Evolutionary conservation across 2,113 vertebrate species (phyloP).

Genomic region (Equus quagga): DNA sequence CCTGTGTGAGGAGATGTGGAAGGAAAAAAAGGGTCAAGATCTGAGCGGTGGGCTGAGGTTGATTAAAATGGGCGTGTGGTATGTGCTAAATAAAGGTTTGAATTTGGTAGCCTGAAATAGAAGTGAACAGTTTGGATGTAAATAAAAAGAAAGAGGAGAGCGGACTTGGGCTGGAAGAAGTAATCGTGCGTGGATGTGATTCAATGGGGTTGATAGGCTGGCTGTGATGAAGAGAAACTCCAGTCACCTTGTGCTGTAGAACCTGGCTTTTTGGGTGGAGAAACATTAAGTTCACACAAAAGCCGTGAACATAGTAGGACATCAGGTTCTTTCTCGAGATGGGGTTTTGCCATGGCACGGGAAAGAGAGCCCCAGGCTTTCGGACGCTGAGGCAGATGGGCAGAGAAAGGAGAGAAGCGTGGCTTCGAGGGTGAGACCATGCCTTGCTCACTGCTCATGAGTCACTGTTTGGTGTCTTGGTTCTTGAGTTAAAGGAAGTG

Average conservation of each 20-base stretch:
- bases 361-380: too few relatives aligned
- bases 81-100: not conserved
- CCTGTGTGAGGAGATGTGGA: not conserved
- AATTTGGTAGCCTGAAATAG: not conserved
- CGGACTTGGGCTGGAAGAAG: not conserved
- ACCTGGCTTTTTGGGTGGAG: accelerated
- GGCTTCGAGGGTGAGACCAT: accelerated
- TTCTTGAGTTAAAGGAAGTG: too few relatives aligned
- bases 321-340: not conserved
- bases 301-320: accelerated
- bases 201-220: not conserved
- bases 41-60: not conserved
- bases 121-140: too few relatives aligned
- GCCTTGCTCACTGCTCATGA: not conserved
- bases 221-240: not conserved
- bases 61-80: accelerated
- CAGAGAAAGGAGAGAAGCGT: accelerated
- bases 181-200: accelerated
- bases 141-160: not conserved
- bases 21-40: not conserved
- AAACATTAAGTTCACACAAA: not conserved
- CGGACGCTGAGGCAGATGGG: not conserved
- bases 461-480: accelerated
- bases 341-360: accelerated
- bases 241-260: accelerated